Evolutionary conservation across 1,140 invertebrate genomes (phyloP).

Genomic region (Chionoecetes opilio): DNA sequence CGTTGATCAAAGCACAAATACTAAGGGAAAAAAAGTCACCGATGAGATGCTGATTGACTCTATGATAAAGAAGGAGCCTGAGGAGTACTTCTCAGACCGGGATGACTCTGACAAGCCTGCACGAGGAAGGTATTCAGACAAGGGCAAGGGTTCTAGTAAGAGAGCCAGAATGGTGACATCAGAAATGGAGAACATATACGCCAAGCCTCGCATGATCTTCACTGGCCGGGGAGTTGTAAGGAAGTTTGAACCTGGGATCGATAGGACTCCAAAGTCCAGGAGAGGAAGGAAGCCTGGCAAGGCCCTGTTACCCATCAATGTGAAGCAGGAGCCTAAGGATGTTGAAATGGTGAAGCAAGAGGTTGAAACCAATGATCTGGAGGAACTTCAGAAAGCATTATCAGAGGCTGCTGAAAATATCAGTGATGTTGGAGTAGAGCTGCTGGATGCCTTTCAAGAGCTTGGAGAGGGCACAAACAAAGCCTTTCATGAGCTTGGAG

Average conservation of each 20-base stretch:
- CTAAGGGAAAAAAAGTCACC: background rate
- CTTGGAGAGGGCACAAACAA: no score
- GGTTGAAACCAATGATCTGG: slow-evolving; percentile 55
- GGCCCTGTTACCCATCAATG: slow-evolving; percentile 44
- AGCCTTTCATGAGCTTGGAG: slow-evolving; percentile 72
- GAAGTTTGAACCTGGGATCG: slow-evolving; percentile 71
- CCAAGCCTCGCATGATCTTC: slow-evolving; percentile 76
- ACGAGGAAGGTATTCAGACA: slow-evolving; percentile 35
- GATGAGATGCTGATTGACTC: slow-evolving; percentile 29
- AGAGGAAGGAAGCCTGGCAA: slow-evolving; percentile 73
- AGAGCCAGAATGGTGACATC: slow-evolving; percentile 74
- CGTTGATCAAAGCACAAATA: background rate
- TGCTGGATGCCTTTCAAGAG: slow-evolving; percentile 70
- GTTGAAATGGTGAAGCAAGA: slow-evolving; percentile 20
- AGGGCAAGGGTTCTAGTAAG: slow-evolving; percentile 37
- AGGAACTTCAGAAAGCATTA: slow-evolving; percentile 67
- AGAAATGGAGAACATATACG: slow-evolving; percentile 75
- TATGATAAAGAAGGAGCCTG: slow-evolving; percentile 72
- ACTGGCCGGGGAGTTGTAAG: slow-evolving; percentile 71
- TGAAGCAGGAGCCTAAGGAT: slow-evolving; percentile 74
- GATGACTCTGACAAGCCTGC: slow-evolving; percentile 47
- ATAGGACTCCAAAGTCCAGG: slow-evolving; percentile 72
- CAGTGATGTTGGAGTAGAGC: slow-evolving; percentile 71
- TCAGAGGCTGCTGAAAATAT: slow-evolving; percentile 74
- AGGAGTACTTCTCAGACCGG: slow-evolving; percentile 73